Base-by-base conservation (phyloP, 2,113 vertebrate species). In the Collichthys lucidus region DNA sequence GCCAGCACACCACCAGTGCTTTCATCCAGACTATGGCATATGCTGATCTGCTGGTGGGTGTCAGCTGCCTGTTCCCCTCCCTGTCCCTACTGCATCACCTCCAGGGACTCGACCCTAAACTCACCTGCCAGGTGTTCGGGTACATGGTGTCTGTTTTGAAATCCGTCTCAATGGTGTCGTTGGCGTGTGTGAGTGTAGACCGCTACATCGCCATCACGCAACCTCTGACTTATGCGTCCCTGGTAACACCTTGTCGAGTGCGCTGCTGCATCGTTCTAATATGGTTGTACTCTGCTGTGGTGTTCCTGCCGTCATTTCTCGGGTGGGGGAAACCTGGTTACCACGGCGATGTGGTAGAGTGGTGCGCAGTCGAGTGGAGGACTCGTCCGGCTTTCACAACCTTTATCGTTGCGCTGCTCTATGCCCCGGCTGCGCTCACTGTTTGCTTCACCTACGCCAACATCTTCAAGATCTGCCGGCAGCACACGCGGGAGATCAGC, bases 1-100 rank as follows among this genome's bases (percentile, higher is more conserved):
- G 97, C 94, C 96, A 99, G 88, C 98, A 99, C 88, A 98, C 97
- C 84, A 98, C 98, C 91, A 98, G 97, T 91, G 97, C 97, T 90
- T 99, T 99, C 93, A 98, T 99, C 86, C 98, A 98, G 95, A 99
- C 98, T 35, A 99, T 99, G 98, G 97, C 98, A 0, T 99, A 99
- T 22, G 98, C 98, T 42, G 98, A 99, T 91, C 95, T 99, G 74
- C 92, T 99, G 93, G 98, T 99, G 82, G 98, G 98, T 1, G 94
- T 99, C 66, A 98, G 98, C 95, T 99, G 98, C 93, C 95, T 99
- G 82, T 96, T 99, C 84, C 98, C 98, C 44, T 98, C 97, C 69
- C 92, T 99, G 86, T 99, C 97, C 61, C 93, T 99, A 68, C 96
- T 99, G 47, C 96, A 96, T 91, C 96, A 96, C 74, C 95, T 97